phyloP scores from a whole-genome alignment of 2,888 invertebrate genomes.

The Polylopha cassiicola region DNA sequence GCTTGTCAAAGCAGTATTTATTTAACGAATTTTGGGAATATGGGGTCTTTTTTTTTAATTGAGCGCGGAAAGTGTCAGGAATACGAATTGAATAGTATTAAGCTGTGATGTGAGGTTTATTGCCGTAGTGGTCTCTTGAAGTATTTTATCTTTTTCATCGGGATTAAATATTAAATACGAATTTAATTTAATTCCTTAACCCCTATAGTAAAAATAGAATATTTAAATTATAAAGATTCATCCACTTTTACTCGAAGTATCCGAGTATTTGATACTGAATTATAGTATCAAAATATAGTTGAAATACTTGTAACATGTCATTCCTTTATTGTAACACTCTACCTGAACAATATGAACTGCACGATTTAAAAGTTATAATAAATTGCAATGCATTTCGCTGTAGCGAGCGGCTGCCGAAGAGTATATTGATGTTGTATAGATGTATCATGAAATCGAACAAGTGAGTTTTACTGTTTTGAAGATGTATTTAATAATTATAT shows the following conservation, averaged over 20 bases:
- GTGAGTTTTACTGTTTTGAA: constrained; percentile 43
- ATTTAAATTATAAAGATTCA: too few species aligned
- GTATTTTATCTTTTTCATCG: too few species aligned
- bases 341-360: constrained; percentile 43
- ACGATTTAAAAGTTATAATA: constrained; percentile 36
- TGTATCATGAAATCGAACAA: constrained; percentile 70
- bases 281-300: constrained; percentile 33
- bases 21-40: too few species aligned
- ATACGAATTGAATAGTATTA: constrained; percentile 8
- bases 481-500: constrained; percentile 34
- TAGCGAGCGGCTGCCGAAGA: constrained; percentile 45
- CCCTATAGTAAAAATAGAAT: too few species aligned
- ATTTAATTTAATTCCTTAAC: too few species aligned
- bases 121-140: too few species aligned
- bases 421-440: constrained; percentile 53
- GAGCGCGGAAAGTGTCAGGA: too few species aligned
- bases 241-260: too few species aligned
- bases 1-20: too few species aligned
- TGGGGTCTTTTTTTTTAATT: too few species aligned
- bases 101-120: constrained; percentile 16
- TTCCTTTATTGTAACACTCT: constrained; percentile 38
- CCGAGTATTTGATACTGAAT: constrained; percentile 30
- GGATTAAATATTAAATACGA: too few species aligned
- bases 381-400: constrained; percentile 56
- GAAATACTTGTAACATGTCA: constrained; percentile 30